These are phyloP conservation scores for Cyanoliseus patagonus DNA, from an alignment of 2,113 vertebrate genomes.

Conservation along the genomic window DNA sequence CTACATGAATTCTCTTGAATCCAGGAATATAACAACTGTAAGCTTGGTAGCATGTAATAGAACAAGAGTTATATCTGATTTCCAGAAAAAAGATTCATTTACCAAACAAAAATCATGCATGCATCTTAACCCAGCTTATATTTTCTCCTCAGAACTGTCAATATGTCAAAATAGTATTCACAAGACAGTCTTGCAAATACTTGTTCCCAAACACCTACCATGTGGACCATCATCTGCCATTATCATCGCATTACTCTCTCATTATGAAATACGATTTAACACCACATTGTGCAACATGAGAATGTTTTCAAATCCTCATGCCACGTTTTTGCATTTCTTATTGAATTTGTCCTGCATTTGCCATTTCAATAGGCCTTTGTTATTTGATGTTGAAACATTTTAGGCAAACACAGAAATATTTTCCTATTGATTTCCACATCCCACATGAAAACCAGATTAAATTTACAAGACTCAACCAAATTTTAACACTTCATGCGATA, in stretches of 20 bases:
- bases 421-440: constrained; percentile 32
- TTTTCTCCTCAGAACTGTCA: neutral
- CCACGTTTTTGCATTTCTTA: neutral
- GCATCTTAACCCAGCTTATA: neutral
- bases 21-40: neutral
- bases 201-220: neutral
- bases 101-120: neutral
- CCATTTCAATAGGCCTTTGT: constrained; percentile 1
- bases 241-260: neutral
- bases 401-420: constrained; percentile 16
- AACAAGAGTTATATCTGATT: neutral
- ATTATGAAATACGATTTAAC: constrained; percentile 41
- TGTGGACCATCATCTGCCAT: neutral
- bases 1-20: neutral
- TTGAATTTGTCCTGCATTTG: constrained; percentile 37
- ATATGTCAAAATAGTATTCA: neutral
- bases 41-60: neutral
- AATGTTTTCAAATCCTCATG: neutral
- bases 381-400: constrained; percentile 13
- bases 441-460: neutral
- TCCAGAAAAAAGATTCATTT: neutral
- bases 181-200: neutral
- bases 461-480: constrained; percentile 1
- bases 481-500: neutral
- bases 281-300: neutral